phyloP scores from a whole-genome alignment of 1,140 invertebrate genomes.

The Drosophila gunungcola region DNA sequence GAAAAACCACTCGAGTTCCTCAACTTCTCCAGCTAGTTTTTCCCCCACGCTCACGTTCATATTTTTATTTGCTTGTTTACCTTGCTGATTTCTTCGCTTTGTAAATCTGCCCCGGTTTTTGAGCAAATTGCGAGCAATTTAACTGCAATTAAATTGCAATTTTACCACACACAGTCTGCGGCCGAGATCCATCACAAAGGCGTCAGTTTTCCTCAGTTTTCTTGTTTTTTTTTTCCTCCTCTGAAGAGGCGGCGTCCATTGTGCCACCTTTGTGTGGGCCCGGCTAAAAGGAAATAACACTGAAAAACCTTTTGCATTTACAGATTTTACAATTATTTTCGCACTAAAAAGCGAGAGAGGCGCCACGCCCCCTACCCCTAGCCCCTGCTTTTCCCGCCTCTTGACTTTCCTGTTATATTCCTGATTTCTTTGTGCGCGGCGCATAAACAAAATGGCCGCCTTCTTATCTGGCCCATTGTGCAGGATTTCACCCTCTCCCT shows the following conservation, averaged over 20 bases:
- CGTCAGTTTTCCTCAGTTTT: slow-evolving; percentile 42
- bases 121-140: slow-evolving; percentile 70
- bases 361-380: slow-evolving; percentile 2
- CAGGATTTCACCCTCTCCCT: slow-evolving; percentile 6
- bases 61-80: slow-evolving; percentile 45
- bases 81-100: slow-evolving; percentile 37
- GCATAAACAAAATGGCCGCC: slow-evolving; percentile 79
- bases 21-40: slow-evolving; percentile 16
- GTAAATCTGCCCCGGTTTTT: slow-evolving; percentile 2
- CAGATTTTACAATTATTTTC: slow-evolving; percentile 76
- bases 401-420: slow-evolving; percentile 65
- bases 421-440: slow-evolving; percentile 69
- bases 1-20: slow-evolving; percentile 43
- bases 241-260: slow-evolving; percentile 42
- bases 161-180: slow-evolving; percentile 60
- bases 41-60: background rate
- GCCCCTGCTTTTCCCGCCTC: slow-evolving; percentile 48
- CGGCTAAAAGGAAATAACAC: slow-evolving; percentile 49
- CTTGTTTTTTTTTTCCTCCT: background rate
- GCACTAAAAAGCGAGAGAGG: slow-evolving; percentile 69
- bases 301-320: slow-evolving; percentile 54
- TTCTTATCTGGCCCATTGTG: slow-evolving; percentile 61
- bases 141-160: slow-evolving; percentile 83
- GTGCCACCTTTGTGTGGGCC: slow-evolving; percentile 62
- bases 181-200: slow-evolving; percentile 65